phyloP scores from a whole-genome alignment of 64 coral and sea anemone genomes.

The Astreopora myriophthalma region DNA sequence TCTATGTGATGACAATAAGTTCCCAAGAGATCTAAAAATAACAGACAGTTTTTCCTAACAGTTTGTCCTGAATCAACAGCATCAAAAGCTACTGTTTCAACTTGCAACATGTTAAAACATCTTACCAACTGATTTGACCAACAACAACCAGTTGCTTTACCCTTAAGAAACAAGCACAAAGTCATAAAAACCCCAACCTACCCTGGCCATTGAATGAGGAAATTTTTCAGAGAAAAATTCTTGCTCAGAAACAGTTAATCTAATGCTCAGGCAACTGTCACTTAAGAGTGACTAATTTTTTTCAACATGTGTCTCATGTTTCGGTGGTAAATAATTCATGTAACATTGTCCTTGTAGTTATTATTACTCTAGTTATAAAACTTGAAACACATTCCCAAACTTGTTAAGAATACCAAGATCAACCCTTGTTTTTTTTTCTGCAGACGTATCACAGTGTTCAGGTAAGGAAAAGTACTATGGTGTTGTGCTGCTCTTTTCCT shows the following conservation, averaged over 20 bases:
- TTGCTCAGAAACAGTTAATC: background rate
- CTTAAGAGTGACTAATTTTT: background rate
- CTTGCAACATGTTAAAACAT: background rate
- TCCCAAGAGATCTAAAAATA: background rate
- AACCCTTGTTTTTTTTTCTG: background rate
- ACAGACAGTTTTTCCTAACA: background rate
- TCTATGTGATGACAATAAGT: background rate
- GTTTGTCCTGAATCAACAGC: background rate
- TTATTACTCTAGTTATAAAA: background rate
- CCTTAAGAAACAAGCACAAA: background rate
- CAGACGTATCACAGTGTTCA: background rate
- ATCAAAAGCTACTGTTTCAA: conserved; percentile 29
- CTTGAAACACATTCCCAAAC: background rate
- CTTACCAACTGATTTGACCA: background rate
- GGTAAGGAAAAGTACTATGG: no score
- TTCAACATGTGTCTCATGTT: conserved; percentile 37
- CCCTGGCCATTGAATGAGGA: background rate
- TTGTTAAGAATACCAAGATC: background rate
- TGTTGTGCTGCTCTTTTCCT: conserved; percentile 1
- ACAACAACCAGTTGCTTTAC: background rate
- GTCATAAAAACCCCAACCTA: background rate
- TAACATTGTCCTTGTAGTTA: background rate
- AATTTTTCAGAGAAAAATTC: background rate
- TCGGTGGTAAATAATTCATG: conserved; percentile 10
- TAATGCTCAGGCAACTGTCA: background rate